Conservation (phyloP, 2,888 invertebrate species). For the Scaptomyza tumidula region DNA sequence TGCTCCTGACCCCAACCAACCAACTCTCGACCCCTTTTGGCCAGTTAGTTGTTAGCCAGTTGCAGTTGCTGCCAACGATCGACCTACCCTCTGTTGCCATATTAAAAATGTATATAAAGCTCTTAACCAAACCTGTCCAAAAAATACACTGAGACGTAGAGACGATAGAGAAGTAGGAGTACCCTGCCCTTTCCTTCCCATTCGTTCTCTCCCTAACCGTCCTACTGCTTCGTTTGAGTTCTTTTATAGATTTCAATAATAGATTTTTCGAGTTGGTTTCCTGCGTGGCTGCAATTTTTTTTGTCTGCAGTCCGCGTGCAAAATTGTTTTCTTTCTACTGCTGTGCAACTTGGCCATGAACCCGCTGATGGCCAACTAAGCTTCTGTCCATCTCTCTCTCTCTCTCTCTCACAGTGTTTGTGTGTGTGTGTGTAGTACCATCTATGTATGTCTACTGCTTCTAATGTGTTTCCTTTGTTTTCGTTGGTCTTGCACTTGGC, state of each 20-base stretch:
- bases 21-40: conserved; percentile 55
- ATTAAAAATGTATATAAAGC: conserved; percentile 81
- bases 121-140: conserved; percentile 72
- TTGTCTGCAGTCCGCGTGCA: conserved; percentile 69
- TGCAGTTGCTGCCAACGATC: conserved; percentile 11
- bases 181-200: neutral
- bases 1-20: conserved; percentile 41
- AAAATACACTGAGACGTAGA: conserved; percentile 3
- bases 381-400: conserved; percentile 32
- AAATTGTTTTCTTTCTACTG: conserved; percentile 68
- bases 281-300: conserved; percentile 73
- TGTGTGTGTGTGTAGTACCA: neutral
- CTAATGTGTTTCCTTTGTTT: conserved; percentile 77
- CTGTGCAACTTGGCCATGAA: conserved; percentile 67
- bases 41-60: conserved; percentile 68
- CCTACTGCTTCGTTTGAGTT: conserved; percentile 34
- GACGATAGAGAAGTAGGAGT: neutral
- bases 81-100: conserved; percentile 42
- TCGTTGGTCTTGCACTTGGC: conserved; percentile 55
- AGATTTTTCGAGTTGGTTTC: conserved; percentile 78
- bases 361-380: conserved; percentile 62
- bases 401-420: neutral
- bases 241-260: conserved; percentile 81
- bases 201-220: neutral
- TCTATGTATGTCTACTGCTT: conserved; percentile 13